Conservation (phyloP, 2,113 vertebrate genomes). For the Probosciger aterrimus region DNA sequence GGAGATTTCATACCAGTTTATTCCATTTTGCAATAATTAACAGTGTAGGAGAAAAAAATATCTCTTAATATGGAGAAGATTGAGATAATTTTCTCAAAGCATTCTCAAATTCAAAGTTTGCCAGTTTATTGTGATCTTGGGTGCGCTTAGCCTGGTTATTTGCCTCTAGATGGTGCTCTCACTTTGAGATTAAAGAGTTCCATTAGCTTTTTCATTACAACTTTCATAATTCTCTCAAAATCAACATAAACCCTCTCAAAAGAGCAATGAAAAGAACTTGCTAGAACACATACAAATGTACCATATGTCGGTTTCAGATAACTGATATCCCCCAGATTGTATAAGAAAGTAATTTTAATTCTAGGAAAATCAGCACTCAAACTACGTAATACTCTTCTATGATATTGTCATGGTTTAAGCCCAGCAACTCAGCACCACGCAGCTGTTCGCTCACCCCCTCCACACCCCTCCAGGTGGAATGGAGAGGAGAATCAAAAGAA, state of each 20-base stretch:
- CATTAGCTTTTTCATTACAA: background rate
- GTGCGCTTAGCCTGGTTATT: background rate
- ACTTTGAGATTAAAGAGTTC: background rate
- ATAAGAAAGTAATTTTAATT: background rate
- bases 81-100: background rate
- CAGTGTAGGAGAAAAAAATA: background rate
- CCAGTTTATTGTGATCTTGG: background rate
- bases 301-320: background rate
- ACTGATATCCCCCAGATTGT: background rate
- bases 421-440: background rate
- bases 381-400: background rate
- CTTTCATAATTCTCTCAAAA: background rate
- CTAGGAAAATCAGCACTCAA: background rate
- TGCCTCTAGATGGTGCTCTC: constrained; percentile 54
- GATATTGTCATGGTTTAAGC: background rate
- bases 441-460: background rate
- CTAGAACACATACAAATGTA: background rate
- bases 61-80: background rate
- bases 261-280: background rate
- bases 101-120: background rate
- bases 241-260: background rate
- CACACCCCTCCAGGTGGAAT: background rate
- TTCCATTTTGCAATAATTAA: background rate
- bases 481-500: background rate
- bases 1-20: background rate